Base-by-base conservation (phyloP, 2,888 invertebrate genomes). In the Drosophila leonis region DNA sequence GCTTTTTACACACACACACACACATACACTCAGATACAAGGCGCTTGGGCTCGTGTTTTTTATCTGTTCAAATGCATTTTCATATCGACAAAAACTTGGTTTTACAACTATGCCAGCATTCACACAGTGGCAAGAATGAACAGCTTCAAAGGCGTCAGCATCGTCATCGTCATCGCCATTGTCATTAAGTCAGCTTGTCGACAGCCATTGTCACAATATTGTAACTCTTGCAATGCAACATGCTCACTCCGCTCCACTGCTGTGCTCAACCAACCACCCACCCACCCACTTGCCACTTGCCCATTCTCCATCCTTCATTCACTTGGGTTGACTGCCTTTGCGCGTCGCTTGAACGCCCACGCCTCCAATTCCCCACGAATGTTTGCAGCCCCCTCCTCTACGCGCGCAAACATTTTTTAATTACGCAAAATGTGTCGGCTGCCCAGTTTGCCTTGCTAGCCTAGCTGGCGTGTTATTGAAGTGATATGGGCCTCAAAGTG, bases 321-420 rank as follows among this genome's bases (percentile, higher is more conserved):
- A 64, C 49, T 67, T 56, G 54, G 57, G 60, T 39, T 35, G 54
- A 46, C 56, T 65, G 76, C 56, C 77, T 77, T 70, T 82, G 76
- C 75, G 83, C 74, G 56, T 70, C 78, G 84, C 82, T 75, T 89
- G 68, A 87, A 78, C 89, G 83, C 83, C 78, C 82, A 87, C 80
- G 89, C 88, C 79, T 82, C 56, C 72, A 65, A 72, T 70, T 76
- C 77, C 70, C 77, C 71, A 67, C 72, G 64, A 89, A 80, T 72
- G 87, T 77, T 77, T 83, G 78, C 81, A 69, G 72, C 78, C 76
- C 52, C 29, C 10, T n/a, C n/a, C 83, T 80, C 83, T 70, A 83
- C 87, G 88, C 76, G 78, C 74, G 78, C 85, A 85, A 90, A 88
- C 90, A 88, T 88, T 90, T 90, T 88, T 90, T 90, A 90, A 90